phyloP scores from a whole-genome alignment of 2,797 vertebrate genomes.

The Sebastes ruberrimus region DNA sequence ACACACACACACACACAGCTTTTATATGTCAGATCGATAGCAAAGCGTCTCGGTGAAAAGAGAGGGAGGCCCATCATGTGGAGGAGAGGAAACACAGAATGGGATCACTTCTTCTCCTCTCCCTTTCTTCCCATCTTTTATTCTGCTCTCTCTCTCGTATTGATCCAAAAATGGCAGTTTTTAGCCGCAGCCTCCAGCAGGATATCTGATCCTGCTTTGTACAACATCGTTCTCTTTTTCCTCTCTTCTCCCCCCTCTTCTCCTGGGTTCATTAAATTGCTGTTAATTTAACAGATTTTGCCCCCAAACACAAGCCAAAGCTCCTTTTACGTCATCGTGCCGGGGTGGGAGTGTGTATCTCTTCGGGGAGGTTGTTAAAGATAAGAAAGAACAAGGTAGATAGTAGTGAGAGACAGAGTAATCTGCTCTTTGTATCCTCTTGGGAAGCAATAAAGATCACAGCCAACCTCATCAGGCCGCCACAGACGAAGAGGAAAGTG shows the following conservation, averaged over 20 bases:
- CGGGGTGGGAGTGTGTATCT: neutral
- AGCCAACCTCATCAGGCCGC: constrained; percentile 8
- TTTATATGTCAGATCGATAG: constrained; percentile 44
- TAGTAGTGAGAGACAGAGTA: neutral
- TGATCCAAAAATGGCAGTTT: constrained; percentile 70
- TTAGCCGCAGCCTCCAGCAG: constrained; percentile 69
- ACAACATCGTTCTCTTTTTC: neutral
- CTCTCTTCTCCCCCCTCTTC: neutral
- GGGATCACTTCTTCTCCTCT: constrained; percentile 25
- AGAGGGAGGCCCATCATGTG: constrained; percentile 32
- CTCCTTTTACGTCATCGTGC: neutral
- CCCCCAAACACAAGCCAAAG: neutral
- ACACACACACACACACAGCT: neutral
- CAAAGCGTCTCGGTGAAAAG: constrained; percentile 23
- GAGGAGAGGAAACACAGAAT: constrained; percentile 51
- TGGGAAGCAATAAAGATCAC: constrained; percentile 19
- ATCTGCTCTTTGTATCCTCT: constrained; percentile 9
- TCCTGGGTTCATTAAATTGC: neutral
- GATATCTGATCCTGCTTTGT: constrained; percentile 28
- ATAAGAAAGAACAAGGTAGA: neutral
- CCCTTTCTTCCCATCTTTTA: constrained; percentile 26
- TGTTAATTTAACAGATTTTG: neutral
- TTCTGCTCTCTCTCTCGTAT: constrained; percentile 57
- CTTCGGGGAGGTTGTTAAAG: constrained; percentile 35
- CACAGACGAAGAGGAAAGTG: neutral